Base-by-base conservation (phyloP, 2,888 invertebrate species). In the Cloeon dipterum region DNA sequence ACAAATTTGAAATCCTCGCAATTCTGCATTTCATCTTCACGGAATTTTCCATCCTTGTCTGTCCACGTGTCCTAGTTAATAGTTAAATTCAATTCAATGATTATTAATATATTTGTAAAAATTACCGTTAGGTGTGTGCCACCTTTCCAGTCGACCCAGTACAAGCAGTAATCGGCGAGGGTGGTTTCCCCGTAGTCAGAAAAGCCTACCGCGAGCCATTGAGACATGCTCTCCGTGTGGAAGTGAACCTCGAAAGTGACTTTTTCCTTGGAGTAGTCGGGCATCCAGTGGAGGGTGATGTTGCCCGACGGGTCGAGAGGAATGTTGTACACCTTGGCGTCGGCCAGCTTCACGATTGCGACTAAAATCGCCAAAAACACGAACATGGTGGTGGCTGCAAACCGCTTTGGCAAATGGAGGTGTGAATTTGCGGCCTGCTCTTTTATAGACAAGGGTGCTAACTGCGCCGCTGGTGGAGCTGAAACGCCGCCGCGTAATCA, bases 191-290 rank as follows among this genome's bases (percentile, higher is more conserved):
- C 88, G 40, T 77, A 68, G 49, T 82, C 71, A 2, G 88, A 88
- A 58, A 86, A 88, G 23, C 88, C 88, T 35, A 88, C 49, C 1
- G 77, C 83, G 48, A 88, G 73, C 86, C 86, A 88, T 16, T 29
- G 29, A n/a, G 7, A 29, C 8, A n/a, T n/a, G 16, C 16, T 5
- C n/a, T 29, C 16, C 16, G 16, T 16, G 16, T 16, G 29, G 16
- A 29, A 29, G 29, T 29, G 29, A 14, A 29, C 14, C 16, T 29
- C 29, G 29, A 29, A 29, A n/a, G n/a, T n/a, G 7, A 29, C 29
- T 16, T 29, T 29, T 16, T 29, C 29, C 16, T 29, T 16, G 8
- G 29, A 7, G 16, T 29, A 29, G 29, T 29, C 29, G 16, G 29
- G 29, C 16, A 29, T 16, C 29, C 29, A 29, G n/a, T 29, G 16